phyloP scores from a whole-genome alignment of 2,888 invertebrate genomes.

The Eumerus sabulonum region DNA sequence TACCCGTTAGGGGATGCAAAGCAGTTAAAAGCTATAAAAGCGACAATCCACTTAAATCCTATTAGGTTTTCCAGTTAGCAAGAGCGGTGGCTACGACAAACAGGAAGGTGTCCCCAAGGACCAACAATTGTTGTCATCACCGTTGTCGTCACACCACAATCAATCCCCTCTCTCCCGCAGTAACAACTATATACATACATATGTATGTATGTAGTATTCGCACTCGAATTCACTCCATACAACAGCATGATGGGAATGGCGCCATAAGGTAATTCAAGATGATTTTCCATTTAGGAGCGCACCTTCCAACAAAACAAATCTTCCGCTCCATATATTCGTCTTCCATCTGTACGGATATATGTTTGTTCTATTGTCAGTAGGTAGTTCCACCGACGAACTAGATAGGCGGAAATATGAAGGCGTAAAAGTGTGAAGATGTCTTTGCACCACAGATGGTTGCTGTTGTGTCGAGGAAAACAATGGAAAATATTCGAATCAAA shows the following conservation, averaged over 20 bases:
- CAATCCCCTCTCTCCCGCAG: too few relatives aligned
- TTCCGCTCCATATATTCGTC: slow-evolving; percentile 58
- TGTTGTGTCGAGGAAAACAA: slow-evolving; percentile 21
- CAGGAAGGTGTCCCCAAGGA: neutral
- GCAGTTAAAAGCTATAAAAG: slow-evolving; percentile 40
- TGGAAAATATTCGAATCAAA: slow-evolving; percentile 22
- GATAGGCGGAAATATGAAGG: slow-evolving; percentile 34
- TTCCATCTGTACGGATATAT: slow-evolving; percentile 11
- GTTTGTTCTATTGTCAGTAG: slow-evolving; percentile 35
- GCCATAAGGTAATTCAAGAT: slow-evolving; percentile 57
- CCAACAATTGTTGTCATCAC: neutral
- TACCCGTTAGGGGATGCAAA: slow-evolving; percentile 40
- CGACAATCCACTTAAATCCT: slow-evolving; percentile 59
- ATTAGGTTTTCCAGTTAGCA: slow-evolving; percentile 35
- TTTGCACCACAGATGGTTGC: neutral
- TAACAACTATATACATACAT: neutral
- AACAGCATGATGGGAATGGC: neutral
- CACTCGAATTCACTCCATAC: too few relatives aligned
- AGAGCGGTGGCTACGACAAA: neutral
- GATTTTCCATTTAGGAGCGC: slow-evolving; percentile 55
- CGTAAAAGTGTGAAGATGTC: slow-evolving; percentile 20
- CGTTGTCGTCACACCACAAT: neutral
- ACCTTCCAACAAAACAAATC: slow-evolving; percentile 60
- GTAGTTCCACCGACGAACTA: slow-evolving; percentile 4
- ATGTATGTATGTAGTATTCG: too few relatives aligned